phyloP scores from a whole-genome alignment of 2,113 vertebrate species.

The Brachyistius frenatus region DNA sequence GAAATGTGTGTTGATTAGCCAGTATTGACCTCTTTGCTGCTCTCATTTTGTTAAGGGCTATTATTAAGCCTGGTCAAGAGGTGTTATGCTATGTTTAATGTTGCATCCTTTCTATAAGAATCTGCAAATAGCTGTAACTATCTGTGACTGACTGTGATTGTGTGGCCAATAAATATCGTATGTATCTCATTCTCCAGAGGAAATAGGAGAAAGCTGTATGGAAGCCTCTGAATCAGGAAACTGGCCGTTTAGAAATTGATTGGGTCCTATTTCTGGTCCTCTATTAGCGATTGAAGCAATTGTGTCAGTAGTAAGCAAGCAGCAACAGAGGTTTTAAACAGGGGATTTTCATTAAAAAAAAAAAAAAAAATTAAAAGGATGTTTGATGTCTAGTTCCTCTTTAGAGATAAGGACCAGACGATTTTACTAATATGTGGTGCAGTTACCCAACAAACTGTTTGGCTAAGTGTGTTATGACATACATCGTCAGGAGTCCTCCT shows the following conservation, averaged over 20 bases:
- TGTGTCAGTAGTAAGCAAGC: slow-evolving; percentile 31
- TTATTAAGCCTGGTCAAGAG: slow-evolving; percentile 44
- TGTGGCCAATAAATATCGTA: slow-evolving; percentile 41
- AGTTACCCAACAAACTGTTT: not conserved
- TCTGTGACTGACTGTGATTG: not conserved
- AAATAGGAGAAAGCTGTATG: slow-evolving; percentile 14
- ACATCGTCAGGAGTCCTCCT: not conserved
- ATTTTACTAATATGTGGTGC: not conserved
- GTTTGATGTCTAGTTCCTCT: not conserved
- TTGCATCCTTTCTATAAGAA: slow-evolving; percentile 1
- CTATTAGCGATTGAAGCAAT: slow-evolving; percentile 14
- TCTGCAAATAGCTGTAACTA: not conserved
- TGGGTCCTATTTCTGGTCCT: slow-evolving; percentile 44
- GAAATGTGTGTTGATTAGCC: slow-evolving; percentile 66
- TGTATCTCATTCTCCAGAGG: slow-evolving; percentile 1
- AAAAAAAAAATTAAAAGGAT: too few relatives aligned
- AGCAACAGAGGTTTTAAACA: not conserved
- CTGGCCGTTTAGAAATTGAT: slow-evolving; percentile 41
- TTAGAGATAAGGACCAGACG: not conserved
- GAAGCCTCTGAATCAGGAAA: slow-evolving; percentile 17
- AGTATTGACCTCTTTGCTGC: slow-evolving; percentile 68
- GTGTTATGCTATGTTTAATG: slow-evolving; percentile 1
- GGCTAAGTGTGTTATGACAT: slow-evolving; percentile 8
- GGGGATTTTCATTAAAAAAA: not conserved
- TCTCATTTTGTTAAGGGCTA: slow-evolving; percentile 56